A percentile compares a stretch with the other conserved stretches of the same genome.
These are phyloP conservation scores for Smutsia gigantea DNA, from an alignment of 2,797 vertebrate species.

Conservation along the genomic window DNA sequence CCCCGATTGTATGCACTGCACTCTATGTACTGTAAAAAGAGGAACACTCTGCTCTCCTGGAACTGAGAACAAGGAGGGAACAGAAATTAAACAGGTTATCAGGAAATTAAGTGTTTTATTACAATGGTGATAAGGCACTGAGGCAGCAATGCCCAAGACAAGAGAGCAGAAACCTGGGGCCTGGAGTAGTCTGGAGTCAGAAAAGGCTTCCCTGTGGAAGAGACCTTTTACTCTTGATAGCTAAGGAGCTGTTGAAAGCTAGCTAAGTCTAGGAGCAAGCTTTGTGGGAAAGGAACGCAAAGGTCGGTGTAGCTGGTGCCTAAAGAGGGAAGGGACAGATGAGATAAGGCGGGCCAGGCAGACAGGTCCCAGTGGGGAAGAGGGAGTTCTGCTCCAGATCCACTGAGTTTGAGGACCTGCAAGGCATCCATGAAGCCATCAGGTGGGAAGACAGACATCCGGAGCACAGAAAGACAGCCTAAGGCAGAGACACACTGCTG, in stretches of 20 bases:
- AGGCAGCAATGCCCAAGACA: not conserved
- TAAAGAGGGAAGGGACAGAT: not conserved
- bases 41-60: not conserved
- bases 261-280: not conserved
- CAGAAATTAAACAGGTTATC: not conserved
- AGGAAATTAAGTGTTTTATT: not conserved
- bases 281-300: not conserved
- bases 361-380: rapidly evolving
- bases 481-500: not conserved
- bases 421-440: not conserved
- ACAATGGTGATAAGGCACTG: not conserved
- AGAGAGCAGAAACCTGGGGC: not conserved
- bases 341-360: not conserved
- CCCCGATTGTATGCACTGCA: not conserved
- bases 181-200: not conserved
- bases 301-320: not conserved
- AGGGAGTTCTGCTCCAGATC: no score
- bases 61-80: not conserved
- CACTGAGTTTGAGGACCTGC: not conserved
- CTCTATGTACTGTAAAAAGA: not conserved
- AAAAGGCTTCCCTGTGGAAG: not conserved
- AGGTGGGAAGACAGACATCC: not conserved
- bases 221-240: not conserved
- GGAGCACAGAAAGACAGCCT: not conserved
- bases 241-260: not conserved